Percentiles rank a stretch among this genome's conserved stretches.
phyloP scores from a whole-genome alignment of 2,888 invertebrate species.

The Xestia xanthographa region DNA sequence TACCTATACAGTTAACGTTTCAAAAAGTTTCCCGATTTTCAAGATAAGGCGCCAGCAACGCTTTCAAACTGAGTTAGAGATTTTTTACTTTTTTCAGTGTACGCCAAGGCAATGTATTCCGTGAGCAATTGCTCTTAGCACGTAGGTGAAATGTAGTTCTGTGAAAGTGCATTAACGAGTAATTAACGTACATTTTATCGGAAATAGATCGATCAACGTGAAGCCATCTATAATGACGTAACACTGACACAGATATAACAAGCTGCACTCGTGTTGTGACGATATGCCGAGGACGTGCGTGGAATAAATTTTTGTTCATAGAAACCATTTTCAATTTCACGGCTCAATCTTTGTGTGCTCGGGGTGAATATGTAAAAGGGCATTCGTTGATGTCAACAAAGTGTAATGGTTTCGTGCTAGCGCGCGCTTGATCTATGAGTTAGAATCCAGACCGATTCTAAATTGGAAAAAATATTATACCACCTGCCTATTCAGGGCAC shows the following conservation, averaged over 20 bases:
- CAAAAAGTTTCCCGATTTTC: slow-evolving; percentile 53
- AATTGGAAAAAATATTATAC: slow-evolving; percentile 80
- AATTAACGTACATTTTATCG: slow-evolving; percentile 39
- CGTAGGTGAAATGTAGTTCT: slow-evolving; percentile 57
- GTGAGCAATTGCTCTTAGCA: slow-evolving; percentile 64
- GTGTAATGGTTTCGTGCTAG: slow-evolving; percentile 89
- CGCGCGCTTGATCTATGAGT: slow-evolving; percentile 86
- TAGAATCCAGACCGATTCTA: slow-evolving; percentile 80
- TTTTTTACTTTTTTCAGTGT: slow-evolving; percentile 68
- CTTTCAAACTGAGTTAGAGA: slow-evolving; percentile 62
- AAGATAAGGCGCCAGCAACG: slow-evolving; percentile 58
- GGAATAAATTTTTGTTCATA: slow-evolving; percentile 89
- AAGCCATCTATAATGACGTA: slow-evolving; percentile 56
- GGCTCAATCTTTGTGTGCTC: slow-evolving; percentile 90
- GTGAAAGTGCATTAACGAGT: slow-evolving; percentile 56
- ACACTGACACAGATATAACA: slow-evolving; percentile 55
- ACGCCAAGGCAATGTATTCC: slow-evolving; percentile 67
- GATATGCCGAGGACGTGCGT: slow-evolving; percentile 84
- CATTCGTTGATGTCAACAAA: slow-evolving; percentile 89
- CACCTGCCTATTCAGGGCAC: slow-evolving; percentile 65
- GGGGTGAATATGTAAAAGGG: slow-evolving; percentile 89
- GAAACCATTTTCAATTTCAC: slow-evolving; percentile 90
- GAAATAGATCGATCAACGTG: slow-evolving; percentile 37
- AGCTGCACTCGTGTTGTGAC: slow-evolving; percentile 78
- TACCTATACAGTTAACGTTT: slow-evolving; percentile 31